Base-by-base conservation (phyloP, 1,140 invertebrate genomes). In the Apis dorsata region DNA sequence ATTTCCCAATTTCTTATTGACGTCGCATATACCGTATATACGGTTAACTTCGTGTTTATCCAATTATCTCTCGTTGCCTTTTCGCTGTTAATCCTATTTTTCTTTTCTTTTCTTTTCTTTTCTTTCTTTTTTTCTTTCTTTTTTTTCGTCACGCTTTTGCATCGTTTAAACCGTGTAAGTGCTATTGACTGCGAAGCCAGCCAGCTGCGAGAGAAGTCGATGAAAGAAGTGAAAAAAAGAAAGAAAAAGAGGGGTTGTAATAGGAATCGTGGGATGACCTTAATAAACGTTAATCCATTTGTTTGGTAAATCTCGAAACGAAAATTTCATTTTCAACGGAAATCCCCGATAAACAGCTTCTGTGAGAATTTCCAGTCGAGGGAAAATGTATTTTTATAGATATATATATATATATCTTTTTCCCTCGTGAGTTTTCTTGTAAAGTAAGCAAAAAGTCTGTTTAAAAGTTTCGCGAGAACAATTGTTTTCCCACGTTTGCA, bases 131-230 rank as follows among this genome's bases (percentile, higher is more conserved):
- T 7, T 44, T 44, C 5, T 44, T 7, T 44, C 0, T 44, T 44
- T 34, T 44, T 44, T 49, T 66, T 60, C 68, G 34, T 44, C 34
- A 62, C 68, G 15, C 44, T n/a, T 11, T 9, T 65, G 17, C 53
- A 28, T 65, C 60, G 62, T 44, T 51, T 34, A 28, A 24, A n/a
- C n/a, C 13, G 51, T 44, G 65, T 57, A 74, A 81, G 28, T 49
- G 71, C 51, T 75, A 81, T 74, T 55, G 71, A 74, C 71, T 74
- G 53, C 62, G 79, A 81, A 81, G 79, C 79, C 79, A 15, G 11
- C 5, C 7, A 75, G 74, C 70, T 65, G 70, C 70, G 17, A 44
- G 59, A 68, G 51, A 68, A 57, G 21, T 78, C 34, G 34, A 13
- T 44, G 65, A 2, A 28, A 44, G 24, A 51, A 44, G 7, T 10